A percentile compares a stretch with the other conserved stretches of the same genome.
phyloP scores from a whole-genome alignment of 2,797 vertebrate genomes.

The Buphagus erythrorhynchus region DNA sequence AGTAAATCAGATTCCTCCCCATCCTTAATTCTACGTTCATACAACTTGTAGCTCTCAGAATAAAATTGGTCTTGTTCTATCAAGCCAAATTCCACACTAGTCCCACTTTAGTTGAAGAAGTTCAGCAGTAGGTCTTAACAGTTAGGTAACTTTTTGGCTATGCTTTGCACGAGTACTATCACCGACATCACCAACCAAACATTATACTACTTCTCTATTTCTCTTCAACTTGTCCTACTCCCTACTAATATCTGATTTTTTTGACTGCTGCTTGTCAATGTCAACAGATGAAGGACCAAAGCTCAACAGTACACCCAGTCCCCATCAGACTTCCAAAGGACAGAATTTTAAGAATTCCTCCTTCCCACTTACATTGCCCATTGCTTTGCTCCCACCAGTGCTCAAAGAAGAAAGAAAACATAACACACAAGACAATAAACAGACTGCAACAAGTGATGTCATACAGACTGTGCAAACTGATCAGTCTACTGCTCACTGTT shows the following conservation, averaged over 20 bases:
- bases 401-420: neutral
- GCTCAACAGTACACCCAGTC: neutral
- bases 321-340: neutral
- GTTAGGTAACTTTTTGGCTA: neutral
- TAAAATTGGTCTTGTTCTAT: neutral
- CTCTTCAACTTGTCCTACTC: neutral
- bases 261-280: neutral
- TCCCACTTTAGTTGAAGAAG: neutral
- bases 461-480: neutral
- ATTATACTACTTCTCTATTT: neutral
- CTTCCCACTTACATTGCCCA: neutral
- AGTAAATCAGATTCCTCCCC: accelerated
- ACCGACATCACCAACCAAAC: neutral
- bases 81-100: neutral
- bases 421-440: neutral
- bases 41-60: neutral
- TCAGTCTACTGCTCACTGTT: neutral
- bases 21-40: neutral
- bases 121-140: neutral
- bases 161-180: accelerated
- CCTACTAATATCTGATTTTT: neutral
- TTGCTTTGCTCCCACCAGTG: neutral
- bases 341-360: neutral
- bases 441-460: neutral
- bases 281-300: neutral